Percentiles rank a stretch among this genome's conserved stretches.
phyloP scores from a whole-genome alignment of 2,113 vertebrate species.

The Gymnocephalus cernua region DNA sequence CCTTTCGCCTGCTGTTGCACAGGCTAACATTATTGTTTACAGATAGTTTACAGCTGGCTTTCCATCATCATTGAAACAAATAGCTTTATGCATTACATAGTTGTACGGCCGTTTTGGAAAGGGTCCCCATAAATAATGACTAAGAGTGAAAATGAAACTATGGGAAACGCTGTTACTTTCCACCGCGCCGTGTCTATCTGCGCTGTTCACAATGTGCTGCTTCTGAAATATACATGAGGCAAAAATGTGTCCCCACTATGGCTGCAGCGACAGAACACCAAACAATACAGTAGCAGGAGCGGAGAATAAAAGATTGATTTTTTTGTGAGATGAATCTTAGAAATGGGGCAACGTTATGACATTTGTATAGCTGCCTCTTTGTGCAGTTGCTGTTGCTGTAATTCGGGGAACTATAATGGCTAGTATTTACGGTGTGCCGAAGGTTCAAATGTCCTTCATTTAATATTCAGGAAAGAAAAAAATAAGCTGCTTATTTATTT shows the following conservation, averaged over 20 bases:
- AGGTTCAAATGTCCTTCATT: slow-evolving; percentile 67
- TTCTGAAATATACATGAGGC: slow-evolving; percentile 78
- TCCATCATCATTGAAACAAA: slow-evolving; percentile 72
- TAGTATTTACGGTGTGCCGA: slow-evolving; percentile 24
- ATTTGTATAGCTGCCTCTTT: slow-evolving; percentile 47
- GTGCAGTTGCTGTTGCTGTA: slow-evolving; percentile 19
- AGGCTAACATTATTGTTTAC: slow-evolving; percentile 52
- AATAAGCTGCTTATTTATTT: slow-evolving; percentile 77
- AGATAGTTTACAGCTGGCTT: slow-evolving; percentile 48
- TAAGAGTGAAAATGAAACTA: slow-evolving; percentile 70
- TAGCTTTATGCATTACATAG: slow-evolving; percentile 64
- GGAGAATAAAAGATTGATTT: slow-evolving; percentile 36
- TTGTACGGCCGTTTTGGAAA: slow-evolving; percentile 62
- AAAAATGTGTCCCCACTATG: slow-evolving; percentile 59
- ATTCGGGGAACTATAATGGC: slow-evolving; percentile 36
- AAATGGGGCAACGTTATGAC: slow-evolving; percentile 51
- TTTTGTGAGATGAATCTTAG: slow-evolving; percentile 48
- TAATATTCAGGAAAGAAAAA: slow-evolving; percentile 61
- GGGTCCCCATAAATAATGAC: slow-evolving; percentile 70
- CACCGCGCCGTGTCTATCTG: slow-evolving; percentile 38
- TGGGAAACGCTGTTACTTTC: slow-evolving; percentile 69
- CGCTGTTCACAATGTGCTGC: slow-evolving; percentile 58
- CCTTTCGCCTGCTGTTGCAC: background rate
- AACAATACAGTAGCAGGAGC: slow-evolving; percentile 14
- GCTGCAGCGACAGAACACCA: slow-evolving; percentile 13